Evolutionary conservation across 2,113 vertebrate genomes (phyloP), one percentile per base, ranked within the genome.

Genomic region (Chitala chitala): DNA sequence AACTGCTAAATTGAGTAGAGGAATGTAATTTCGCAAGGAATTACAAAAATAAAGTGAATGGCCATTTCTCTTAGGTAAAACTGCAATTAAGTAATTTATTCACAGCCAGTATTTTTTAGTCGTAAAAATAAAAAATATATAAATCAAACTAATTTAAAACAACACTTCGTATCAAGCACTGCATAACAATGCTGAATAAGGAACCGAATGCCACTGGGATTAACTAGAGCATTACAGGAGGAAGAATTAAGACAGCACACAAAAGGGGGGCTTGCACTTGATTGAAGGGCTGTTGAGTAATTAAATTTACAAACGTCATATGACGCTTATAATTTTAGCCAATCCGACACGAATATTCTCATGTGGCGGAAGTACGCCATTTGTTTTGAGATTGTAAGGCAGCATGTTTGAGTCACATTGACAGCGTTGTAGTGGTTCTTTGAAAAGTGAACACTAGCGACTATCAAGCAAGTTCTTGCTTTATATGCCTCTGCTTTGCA

Each of bases 261-360:
- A 80, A 8, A 4, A 38, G 0, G 86, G 89, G 74, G 83, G 81
- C 5, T 76, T 63, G 10, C 0, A 0, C 0, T 5, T 58, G 77
- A 86, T 73, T 81, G 86, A 85, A 82, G 75, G 50, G 1, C 7
- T 0, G 0, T 44, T 0, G 78, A 68, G 84, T 0, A 88, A 84
- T 86, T 24, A 50, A 50, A 59, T 73, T 4, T 20, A 33, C 40
- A 13, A 36, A 69, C 15, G 10, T 20, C 44, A 8, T 5, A 51
- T 46, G 64, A 58, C 64, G 36, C 48, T 10, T 10, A 29, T 8
- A 1, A 36, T 5, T 15, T 4, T 53, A 2, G 78, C 86, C 84
- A 89, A 89, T 87, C 77, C 78, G 2, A 61, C 20, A 55, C 17
- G 24, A 24, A 1, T 6, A 46, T 17, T 17, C 38, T 17, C n/a